Base-by-base conservation (phyloP, 1,140 invertebrate species). In the Heliconius hermathena region DNA sequence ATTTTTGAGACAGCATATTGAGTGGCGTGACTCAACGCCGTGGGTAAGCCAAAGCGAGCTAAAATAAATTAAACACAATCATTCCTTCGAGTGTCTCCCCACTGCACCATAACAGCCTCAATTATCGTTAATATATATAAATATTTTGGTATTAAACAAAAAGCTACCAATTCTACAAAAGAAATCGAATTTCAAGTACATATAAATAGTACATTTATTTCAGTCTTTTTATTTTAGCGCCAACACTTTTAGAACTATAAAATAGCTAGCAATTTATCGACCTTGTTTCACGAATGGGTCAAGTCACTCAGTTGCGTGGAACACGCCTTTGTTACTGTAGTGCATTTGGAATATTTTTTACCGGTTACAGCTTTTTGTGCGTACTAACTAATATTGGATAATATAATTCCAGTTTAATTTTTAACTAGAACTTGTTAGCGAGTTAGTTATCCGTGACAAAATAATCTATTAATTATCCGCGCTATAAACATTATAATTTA, bases 271-370 rank as follows among this genome's bases (percentile, higher is more conserved):
- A 66, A 66, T 66, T 66, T 66, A 66, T 66, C 26, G 26, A 29
- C 60, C 60, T 66, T 66, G 60, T 66, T 66, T 66, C 1, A 66
- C 9, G 60, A 66, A 66, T 66, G 60, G 60, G 60, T 66, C 60
- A 66, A 29, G 26, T 29, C 26, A 29, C 26, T 66, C 26, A 29
- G 22, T 66, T 66, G 60, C 60, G 26, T 66, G 60, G 60, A 66
- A 36, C 76, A 72, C 71, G 71, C 76, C 71, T 73, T 73, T 78
- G 71, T 73, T 73, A 60, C 20, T 57, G 13, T 60, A 66, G 20
- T 77, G 18, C 33, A 78, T 73, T 72, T 60, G 9, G 2, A 22
- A n/a, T 60, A 60, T 11, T 66, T 78, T 73, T 71, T 52, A 71
- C 26, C 26, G 1, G 60, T 20, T 26, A 4, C 74, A 70, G 22